Percentiles rank a stretch among this genome's conserved stretches.
phyloP scores from a whole-genome alignment of 2,113 vertebrate genomes.

The Tympanuchus pallidicinctus region DNA sequence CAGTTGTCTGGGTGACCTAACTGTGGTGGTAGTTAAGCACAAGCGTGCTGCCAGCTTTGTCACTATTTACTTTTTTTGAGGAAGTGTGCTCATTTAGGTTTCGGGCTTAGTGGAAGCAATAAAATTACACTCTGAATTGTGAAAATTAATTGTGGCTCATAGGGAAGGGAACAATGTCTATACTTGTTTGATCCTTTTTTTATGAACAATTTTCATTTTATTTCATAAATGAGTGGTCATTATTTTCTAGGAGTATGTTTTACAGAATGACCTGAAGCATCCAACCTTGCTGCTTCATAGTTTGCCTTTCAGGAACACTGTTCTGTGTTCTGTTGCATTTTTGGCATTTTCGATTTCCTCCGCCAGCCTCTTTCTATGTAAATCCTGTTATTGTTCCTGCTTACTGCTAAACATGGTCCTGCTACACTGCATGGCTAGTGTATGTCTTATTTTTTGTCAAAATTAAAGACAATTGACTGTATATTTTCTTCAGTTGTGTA shows the following conservation, averaged over 20 bases:
- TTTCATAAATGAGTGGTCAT: slow-evolving; percentile 28
- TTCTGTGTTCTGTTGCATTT: not conserved
- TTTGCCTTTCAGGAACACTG: not conserved
- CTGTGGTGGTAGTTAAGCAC: slow-evolving; percentile 50
- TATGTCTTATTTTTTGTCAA: not conserved
- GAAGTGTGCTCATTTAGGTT: not conserved
- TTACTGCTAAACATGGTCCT: not conserved
- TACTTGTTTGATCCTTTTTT: slow-evolving; percentile 52
- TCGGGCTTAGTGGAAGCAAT: not conserved
- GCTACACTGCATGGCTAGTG: not conserved
- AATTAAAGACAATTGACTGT: not conserved
- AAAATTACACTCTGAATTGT: not conserved
- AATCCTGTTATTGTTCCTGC: not conserved
- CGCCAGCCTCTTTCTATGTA: not conserved
- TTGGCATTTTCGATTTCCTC: not conserved
- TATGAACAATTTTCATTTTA: slow-evolving; percentile 49
- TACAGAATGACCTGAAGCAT: not conserved
- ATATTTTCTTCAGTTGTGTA: not conserved
- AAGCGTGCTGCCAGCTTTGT: slow-evolving; percentile 6
- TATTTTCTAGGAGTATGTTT: slow-evolving; percentile 35
- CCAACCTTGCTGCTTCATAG: not conserved
- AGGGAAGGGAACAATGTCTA: slow-evolving; percentile 14
- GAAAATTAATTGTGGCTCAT: slow-evolving; percentile 1
- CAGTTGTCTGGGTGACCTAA: not conserved
- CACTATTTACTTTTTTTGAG: not conserved